phyloP scores from a whole-genome alignment of 1,140 invertebrate genomes.

The Gonioctena quinquepunctata region DNA sequence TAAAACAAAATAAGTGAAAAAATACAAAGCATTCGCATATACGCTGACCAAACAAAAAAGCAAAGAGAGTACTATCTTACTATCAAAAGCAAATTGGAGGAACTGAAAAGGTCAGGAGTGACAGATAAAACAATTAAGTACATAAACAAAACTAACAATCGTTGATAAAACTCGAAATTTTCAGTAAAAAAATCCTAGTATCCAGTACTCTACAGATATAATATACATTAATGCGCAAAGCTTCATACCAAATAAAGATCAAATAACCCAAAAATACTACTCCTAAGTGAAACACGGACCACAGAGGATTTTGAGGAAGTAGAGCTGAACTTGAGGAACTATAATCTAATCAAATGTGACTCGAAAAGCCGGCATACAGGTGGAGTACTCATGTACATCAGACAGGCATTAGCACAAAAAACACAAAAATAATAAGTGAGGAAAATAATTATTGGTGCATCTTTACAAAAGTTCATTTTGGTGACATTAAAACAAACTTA shows the following conservation, averaged over 20 bases:
- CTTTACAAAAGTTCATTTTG: background rate
- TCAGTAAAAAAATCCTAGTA: background rate
- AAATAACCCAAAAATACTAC: too few species aligned
- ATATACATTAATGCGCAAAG: slow-evolving; percentile 5
- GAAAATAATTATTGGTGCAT: background rate
- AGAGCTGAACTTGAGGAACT: too few species aligned
- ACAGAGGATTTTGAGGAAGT: background rate
- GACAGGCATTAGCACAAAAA: background rate
- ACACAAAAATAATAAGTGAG: too few species aligned
- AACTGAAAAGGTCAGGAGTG: background rate
- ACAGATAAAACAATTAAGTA: background rate
- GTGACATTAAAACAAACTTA: background rate
- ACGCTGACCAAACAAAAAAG: background rate
- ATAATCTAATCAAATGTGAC: too few species aligned
- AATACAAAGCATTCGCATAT: background rate
- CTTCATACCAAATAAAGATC: too few species aligned
- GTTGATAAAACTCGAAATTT: background rate
- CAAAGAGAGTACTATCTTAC: background rate
- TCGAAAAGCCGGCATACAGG: too few species aligned
- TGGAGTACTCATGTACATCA: background rate
- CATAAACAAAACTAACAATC: slow-evolving; percentile 2
- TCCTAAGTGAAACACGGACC: background rate
- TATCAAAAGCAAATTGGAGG: background rate
- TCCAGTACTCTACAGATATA: background rate
- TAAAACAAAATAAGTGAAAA: background rate